Percentiles rank a stretch among this genome's conserved stretches.
Conservation (phyloP, 2,888 invertebrate species). For the Drosophila crucigera region DNA sequence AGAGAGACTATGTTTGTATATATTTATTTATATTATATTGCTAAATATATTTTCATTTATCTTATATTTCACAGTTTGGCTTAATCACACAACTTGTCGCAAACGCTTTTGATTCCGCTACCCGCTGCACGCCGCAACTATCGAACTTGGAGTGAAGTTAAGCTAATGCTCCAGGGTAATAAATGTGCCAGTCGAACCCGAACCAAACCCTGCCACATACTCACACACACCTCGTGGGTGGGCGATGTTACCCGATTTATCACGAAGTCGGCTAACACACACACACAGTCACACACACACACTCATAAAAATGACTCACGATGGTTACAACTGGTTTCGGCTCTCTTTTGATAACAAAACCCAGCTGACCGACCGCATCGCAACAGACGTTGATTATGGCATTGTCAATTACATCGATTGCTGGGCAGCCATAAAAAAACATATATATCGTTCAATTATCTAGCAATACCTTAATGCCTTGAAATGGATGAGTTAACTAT, state of each 20-base stretch:
- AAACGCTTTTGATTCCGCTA: slow-evolving; percentile 8
- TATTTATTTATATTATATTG: slow-evolving; percentile 2
- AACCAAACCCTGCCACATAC: slow-evolving; percentile 2
- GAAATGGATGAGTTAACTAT: slow-evolving; percentile 25
- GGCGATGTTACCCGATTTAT: slow-evolving; percentile 40
- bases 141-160: slow-evolving; percentile 51
- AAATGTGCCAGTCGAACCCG: slow-evolving; percentile 43
- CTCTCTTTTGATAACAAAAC: slow-evolving; percentile 44
- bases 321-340: slow-evolving; percentile 47
- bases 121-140: slow-evolving; percentile 52
- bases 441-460: slow-evolving; percentile 22
- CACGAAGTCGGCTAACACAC: slow-evolving; percentile 37
- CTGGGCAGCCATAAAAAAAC: not conserved
- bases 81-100: slow-evolving; percentile 51
- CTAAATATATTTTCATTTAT: not conserved
- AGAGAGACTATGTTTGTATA: not conserved
- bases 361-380: slow-evolving; percentile 15
- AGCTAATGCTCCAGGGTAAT: slow-evolving; percentile 39
- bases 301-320: slow-evolving; percentile 11
- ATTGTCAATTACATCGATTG: slow-evolving; percentile 19
- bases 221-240: slow-evolving; percentile 42
- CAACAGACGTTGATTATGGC: slow-evolving; percentile 8
- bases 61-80: slow-evolving; percentile 26
- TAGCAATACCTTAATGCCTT: slow-evolving; percentile 16
- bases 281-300: slow-evolving; percentile 27